Percentiles rank a stretch among this genome's conserved stretches.
These are phyloP conservation scores for Rhinopithecus roxellana DNA, from an alignment of 2,113 vertebrate genomes.

Conservation along the genomic window DNA sequence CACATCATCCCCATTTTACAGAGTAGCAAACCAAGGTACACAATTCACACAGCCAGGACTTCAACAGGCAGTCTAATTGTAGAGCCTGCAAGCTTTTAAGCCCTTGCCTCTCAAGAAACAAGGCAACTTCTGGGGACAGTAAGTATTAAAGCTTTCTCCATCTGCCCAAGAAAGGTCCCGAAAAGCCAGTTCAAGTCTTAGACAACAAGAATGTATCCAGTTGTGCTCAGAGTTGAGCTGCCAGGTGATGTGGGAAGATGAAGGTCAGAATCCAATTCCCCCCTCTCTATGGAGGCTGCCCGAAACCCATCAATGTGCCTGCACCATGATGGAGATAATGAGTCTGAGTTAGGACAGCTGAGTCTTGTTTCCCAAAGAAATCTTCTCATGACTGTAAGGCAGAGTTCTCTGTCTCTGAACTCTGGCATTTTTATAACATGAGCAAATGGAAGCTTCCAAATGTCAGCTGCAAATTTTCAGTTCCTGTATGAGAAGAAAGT, in stretches of 20 bases:
- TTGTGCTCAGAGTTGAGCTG: not conserved
- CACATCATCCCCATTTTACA: not conserved
- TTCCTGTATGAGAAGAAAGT: constrained; percentile 10
- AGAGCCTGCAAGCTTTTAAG: not conserved
- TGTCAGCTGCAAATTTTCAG: constrained; percentile 25
- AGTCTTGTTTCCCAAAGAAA: not conserved
- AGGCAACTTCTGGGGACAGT: not conserved
- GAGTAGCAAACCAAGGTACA: not conserved
- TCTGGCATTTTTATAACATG: not conserved
- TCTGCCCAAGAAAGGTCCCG: not conserved
- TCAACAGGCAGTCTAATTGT: not conserved
- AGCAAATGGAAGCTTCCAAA: not conserved
- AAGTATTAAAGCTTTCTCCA: not conserved
- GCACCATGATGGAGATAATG: not conserved
- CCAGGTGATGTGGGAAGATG: not conserved
- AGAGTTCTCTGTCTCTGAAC: not conserved
- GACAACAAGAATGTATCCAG: not conserved
- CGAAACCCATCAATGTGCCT: not conserved
- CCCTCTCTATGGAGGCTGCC: not conserved
- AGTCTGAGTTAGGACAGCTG: not conserved
- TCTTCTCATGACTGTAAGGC: not conserved
- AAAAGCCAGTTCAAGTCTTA: not conserved
- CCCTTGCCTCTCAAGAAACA: not conserved
- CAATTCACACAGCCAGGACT: not conserved
- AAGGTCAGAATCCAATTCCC: not conserved